Base-by-base conservation (phyloP, 1,140 invertebrate genomes). In the Aphelenchoides fujianensis region DNA sequence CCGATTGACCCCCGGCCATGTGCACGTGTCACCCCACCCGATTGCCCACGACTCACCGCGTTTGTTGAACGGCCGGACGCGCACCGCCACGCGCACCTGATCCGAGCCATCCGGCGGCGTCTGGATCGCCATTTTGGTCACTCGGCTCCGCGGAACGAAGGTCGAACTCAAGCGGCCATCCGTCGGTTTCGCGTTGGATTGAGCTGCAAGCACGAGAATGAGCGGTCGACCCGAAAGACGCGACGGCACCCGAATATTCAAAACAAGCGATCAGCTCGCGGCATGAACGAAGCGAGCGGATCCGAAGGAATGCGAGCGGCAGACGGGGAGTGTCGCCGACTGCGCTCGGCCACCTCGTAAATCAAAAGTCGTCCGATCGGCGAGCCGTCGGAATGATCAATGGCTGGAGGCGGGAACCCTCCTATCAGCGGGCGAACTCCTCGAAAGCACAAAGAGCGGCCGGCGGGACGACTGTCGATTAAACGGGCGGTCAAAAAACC, bases 71-170 rank as follows among this genome's bases (percentile, higher is more conserved):
- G 94, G 94, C 86, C 94, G 90, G 84, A 97, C 92, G 85, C 94
- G 89, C 79, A 97, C 92, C 80, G 93, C 93, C 77, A 97, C 94
- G 89, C 94, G 94, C 84, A 97, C 94, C 89, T 96, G 95, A 23
- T 83, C 76, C 36, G 53, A 59, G 5, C 5, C 34, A 5, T 32
- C 23, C 19, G 55, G 19, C 55, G 55, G 23, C 23, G 55, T 7
- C 34, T 59, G 55, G 34, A 59, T 19, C 19, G 55, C 34, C 55
- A 59, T 59, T 5, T 27, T 59, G 55, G 34, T 48, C 41, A 48
- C 12, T n/a, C n/a, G n/a, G n/a, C n/a, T n/a, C n/a, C n/a, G n/a
- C n/a, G n/a, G n/a, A n/a, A n/a, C n/a, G n/a, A n/a, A n/a, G n/a
- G n/a, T n/a, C n/a, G n/a, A n/a, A n/a, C n/a, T n/a, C n/a, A n/a